Conservation (phyloP, 2,888 invertebrate genomes). For the Dasypogon diadema region DNA sequence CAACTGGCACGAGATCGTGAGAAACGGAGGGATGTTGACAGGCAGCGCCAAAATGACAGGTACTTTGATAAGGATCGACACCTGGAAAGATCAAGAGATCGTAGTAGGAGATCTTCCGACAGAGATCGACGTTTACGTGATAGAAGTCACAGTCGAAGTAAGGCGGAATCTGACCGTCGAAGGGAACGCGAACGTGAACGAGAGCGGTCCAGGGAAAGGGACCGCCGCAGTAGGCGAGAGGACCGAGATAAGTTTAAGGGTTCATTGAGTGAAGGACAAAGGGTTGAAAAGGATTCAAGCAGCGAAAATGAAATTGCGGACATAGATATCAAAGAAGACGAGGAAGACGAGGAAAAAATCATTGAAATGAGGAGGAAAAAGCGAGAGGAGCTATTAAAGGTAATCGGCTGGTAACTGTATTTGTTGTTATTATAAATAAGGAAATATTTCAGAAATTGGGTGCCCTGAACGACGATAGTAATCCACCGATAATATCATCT, state of each 20-base stretch:
- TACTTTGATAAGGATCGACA: constrained; percentile 62
- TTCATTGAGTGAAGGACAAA: constrained; percentile 84
- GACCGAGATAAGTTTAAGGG: constrained; percentile 75
- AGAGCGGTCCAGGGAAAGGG: constrained; percentile 64
- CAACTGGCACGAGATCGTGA: constrained; percentile 67
- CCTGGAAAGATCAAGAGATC: constrained; percentile 61
- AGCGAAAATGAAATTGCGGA: constrained; percentile 78
- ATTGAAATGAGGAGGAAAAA: constrained; percentile 90
- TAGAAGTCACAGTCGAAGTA: constrained; percentile 66
- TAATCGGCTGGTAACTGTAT: constrained; percentile 66
- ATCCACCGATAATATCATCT: constrained; percentile 59
- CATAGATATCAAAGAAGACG: constrained; percentile 84
- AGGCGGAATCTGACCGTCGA: constrained; percentile 66
- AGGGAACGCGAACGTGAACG: constrained; percentile 64
- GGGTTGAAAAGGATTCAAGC: constrained; percentile 76
- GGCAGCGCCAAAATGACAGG: constrained; percentile 62
- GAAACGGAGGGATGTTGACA: constrained; percentile 61
- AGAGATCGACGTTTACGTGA: constrained; percentile 60
- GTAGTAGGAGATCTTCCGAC: constrained; percentile 53
- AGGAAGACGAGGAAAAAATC: constrained; percentile 93
- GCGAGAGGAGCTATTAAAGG: constrained; percentile 89
- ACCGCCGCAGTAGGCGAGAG: constrained; percentile 65
- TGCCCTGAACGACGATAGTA: constrained; percentile 73
- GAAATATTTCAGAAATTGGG: constrained; percentile 71
- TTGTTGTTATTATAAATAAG: no score